Evolutionary conservation across 2,797 vertebrate species (phyloP).

Genomic region (Orestias chungarensis): DNA sequence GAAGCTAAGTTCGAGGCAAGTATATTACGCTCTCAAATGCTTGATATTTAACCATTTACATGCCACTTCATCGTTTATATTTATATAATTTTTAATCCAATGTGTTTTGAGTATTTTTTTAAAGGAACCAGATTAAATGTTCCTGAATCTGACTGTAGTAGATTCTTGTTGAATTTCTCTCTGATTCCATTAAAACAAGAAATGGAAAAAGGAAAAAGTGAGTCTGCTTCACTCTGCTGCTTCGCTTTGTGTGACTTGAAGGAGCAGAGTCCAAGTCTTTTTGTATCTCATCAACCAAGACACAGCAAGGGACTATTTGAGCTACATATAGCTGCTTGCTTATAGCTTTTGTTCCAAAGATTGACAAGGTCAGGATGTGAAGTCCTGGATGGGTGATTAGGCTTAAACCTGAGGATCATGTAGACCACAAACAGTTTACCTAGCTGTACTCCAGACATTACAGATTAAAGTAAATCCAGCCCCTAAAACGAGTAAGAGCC

Average conservation of each 20-base stretch:
- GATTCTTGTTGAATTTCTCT: conserved; percentile 31
- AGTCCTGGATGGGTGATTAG: conserved; percentile 43
- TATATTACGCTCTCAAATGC: background rate
- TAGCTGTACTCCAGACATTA: conserved; percentile 28
- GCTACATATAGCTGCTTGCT: background rate
- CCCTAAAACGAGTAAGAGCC: conserved; percentile 62
- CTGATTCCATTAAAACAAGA: conserved; percentile 53
- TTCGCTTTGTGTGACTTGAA: conserved; percentile 4
- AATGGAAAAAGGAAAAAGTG: conserved; percentile 32
- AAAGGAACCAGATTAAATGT: conserved; percentile 42
- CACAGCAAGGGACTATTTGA: conserved; percentile 43
- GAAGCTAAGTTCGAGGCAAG: background rate
- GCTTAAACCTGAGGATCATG: conserved; percentile 54
- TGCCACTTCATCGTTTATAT: background rate
- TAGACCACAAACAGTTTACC: conserved; percentile 52
- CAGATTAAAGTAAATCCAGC: conserved; percentile 53
- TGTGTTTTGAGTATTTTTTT: background rate
- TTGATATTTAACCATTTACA: background rate
- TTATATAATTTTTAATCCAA: background rate
- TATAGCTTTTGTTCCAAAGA: conserved; percentile 3
- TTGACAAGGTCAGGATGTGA: conserved; percentile 44
- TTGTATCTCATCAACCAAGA: conserved; percentile 25
- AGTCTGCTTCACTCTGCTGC: conserved; percentile 37
- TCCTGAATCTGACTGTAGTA: conserved; percentile 34
- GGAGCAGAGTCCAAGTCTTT: conserved; percentile 36